Evolutionary conservation across 2,888 invertebrate species (phyloP).

Genomic region (Dorcus parallelipipedus): DNA sequence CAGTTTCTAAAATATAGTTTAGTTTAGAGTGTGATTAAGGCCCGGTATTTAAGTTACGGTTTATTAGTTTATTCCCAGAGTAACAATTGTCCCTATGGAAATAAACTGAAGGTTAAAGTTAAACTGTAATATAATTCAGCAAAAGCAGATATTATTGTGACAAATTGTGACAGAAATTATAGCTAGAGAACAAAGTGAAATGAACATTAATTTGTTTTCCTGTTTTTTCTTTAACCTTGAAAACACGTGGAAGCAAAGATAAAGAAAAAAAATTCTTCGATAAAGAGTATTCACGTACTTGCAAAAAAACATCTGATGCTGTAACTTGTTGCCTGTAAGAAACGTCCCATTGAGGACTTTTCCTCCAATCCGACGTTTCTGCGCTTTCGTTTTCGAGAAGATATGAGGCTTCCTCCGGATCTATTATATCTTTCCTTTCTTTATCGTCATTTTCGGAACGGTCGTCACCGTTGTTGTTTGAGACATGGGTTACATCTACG

Average conservation of each 20-base stretch:
- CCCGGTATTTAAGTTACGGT: no score
- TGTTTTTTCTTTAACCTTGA: no score
- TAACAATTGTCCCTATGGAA: no score
- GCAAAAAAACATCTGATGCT: conserved; percentile 81
- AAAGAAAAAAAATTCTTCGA: neutral
- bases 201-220: no score
- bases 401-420: conserved; percentile 12
- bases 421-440: conserved; percentile 1
- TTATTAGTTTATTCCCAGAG: no score
- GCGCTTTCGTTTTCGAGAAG: conserved; percentile 10
- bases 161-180: no score
- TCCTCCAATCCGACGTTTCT: conserved; percentile 56
- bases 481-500: conserved; percentile 41
- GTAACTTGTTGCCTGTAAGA: conserved; percentile 82
- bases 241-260: neutral
- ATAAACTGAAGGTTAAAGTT: no score
- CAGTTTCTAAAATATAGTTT: no score
- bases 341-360: conserved; percentile 72
- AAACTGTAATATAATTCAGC: no score
- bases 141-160: no score
- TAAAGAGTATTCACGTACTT: conserved; percentile 51
- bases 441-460: neutral
- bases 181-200: no score
- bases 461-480: neutral
- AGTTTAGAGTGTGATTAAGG: no score